Percentiles rank a stretch among this genome's conserved stretches.
These are phyloP conservation scores for Leucopsar rothschildi DNA, from an alignment of 2,113 vertebrate species.

Conservation along the genomic window DNA sequence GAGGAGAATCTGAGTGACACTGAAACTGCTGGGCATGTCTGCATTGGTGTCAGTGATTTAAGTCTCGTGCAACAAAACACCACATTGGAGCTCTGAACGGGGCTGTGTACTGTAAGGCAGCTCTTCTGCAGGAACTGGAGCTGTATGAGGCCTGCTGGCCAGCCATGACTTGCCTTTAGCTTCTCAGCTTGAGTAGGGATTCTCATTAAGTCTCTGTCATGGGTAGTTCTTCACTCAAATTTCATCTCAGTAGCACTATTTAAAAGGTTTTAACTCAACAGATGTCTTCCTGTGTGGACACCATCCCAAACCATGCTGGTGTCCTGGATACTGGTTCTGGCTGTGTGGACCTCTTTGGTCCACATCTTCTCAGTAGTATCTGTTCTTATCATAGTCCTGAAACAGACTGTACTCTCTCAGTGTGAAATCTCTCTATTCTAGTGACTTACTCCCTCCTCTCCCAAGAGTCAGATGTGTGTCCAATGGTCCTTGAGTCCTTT, in stretches of 20 bases:
- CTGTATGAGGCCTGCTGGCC: neutral
- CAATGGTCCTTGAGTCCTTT: neutral
- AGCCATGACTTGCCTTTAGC: neutral
- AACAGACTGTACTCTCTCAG: neutral
- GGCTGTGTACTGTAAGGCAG: neutral
- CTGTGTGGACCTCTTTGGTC: neutral
- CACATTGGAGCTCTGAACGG: neutral
- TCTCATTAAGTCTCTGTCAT: neutral
- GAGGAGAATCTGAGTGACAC: neutral
- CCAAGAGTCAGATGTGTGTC: neutral
- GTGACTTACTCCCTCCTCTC: neutral
- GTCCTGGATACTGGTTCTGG: neutral
- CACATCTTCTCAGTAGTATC: neutral
- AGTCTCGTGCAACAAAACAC: neutral
- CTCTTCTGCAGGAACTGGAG: neutral
- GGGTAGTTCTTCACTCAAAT: neutral
- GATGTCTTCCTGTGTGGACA: neutral
- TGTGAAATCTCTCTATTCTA: neutral
- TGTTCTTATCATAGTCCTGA: neutral
- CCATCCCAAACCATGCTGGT: neutral
- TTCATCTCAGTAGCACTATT: neutral
- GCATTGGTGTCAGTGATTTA: neutral
- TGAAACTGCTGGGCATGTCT: neutral
- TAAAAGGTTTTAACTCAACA: constrained; percentile 34
- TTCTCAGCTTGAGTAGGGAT: constrained; percentile 6